A percentile compares a stretch with the other conserved stretches of the same genome.
Evolutionary conservation across 2,113 vertebrate species (phyloP).

Genomic region (Capreolus pygargus): DNA sequence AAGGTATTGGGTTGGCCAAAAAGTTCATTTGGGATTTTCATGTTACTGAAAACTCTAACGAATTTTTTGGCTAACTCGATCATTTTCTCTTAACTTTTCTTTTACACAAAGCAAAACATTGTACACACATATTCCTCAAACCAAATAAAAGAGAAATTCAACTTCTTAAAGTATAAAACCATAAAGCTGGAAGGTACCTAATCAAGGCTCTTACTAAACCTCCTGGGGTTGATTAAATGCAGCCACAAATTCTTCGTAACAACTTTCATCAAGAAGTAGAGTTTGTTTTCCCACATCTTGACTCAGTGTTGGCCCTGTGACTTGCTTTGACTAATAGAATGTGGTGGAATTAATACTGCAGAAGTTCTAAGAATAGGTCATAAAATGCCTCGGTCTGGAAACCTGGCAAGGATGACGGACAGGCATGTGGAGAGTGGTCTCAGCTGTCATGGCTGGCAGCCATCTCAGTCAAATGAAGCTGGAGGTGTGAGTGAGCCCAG

Average conservation of each 20-base stretch:
- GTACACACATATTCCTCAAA: neutral
- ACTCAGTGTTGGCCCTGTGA: neutral
- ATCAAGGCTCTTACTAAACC: neutral
- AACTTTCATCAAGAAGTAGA: neutral
- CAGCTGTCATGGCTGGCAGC: neutral
- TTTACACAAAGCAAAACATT: neutral
- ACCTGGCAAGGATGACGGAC: neutral
- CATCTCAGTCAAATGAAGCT: neutral
- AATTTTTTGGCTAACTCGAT: neutral
- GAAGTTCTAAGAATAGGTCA: neutral
- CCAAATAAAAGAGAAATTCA: neutral
- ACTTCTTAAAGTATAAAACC: neutral
- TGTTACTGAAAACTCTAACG: accelerated
- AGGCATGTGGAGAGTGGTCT: neutral
- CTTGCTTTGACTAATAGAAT: neutral
- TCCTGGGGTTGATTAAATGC: neutral
- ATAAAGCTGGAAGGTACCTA: neutral
- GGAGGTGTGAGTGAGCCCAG: neutral
- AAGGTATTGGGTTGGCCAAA: neutral
- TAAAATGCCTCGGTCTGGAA: neutral
- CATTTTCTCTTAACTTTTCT: neutral
- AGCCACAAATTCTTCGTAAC: neutral
- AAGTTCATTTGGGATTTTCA: neutral
- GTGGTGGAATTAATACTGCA: neutral
- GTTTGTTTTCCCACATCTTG: neutral